Base-by-base conservation (phyloP, 2,888 invertebrate genomes). In the Myathropa florea region DNA sequence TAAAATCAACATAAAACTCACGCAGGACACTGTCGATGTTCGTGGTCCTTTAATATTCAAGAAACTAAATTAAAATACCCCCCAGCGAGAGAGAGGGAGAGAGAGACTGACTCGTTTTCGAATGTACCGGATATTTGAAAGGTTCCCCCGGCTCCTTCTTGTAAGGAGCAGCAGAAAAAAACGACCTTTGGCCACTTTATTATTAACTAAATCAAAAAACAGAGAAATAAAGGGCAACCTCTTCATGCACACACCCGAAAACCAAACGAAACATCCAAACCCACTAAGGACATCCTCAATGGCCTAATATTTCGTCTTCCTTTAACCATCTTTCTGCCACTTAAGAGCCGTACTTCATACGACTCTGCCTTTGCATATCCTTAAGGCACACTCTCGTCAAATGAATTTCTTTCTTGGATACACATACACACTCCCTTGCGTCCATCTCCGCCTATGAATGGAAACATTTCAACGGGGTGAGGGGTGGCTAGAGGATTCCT, bases 301-400 rank as follows among this genome's bases (percentile, higher is more conserved):
- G 71, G 76, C 76, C 81, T 85, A 76, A 81, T 72, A 85, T 81
- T 85, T 81, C 72, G 76, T 77, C 28, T 70, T 75, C 33, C 63
- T 71, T 67, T 76, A 59, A 46, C 75, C 79, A 76, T 76, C 64
- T 65, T 75, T 71, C 55, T 71, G 71, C 72, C 76, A 81, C 76
- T 85, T 81, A 71, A 77, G 67, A 85, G 71, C 57, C 71, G 61
- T 85, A 67, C 72, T 77, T 81, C 61, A 72, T 79, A 65, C 60
- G 23, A 46, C 46, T 46, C 57, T 81, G 76, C 76, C 65, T 76
- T 65, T 71, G 65, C 61, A 76, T 81, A 81, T 81, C 84, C 76
- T 72, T 36, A 59, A 71, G 84, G 81, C 79, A 70, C 36, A 75
- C 67, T 67, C 71, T 46, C 46, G 76, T 71, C 70, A 76, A 71